Base-by-base conservation (phyloP, 2,888 invertebrate species). In the Lydus trimaculatus region DNA sequence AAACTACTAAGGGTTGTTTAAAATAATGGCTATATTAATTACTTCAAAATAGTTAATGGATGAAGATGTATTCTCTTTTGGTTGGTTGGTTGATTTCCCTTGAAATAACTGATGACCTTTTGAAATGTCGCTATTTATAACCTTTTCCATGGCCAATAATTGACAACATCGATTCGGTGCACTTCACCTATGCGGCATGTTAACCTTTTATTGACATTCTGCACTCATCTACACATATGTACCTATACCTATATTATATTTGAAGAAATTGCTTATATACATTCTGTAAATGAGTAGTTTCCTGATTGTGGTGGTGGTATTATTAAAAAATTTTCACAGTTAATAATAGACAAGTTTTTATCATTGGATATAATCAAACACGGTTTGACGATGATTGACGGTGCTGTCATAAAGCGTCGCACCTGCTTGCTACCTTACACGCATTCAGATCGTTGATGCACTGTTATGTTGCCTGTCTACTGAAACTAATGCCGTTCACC, bases 191-290 rank as follows among this genome's bases (percentile, higher is more conserved):
- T 78, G 78, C 71, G 72, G 69, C 66, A 72, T 71, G 72, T 75
- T 79, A 79, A 80, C 80, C 80, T 80, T 79, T 76, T 70, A 73
- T 76, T 73, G 79, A 78, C 79, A 79, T 79, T 79, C 75, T 76
- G 65, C 70, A 70, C 69, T 70, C 67, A 65, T 66, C 60, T 60
- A 61, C 52, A 63, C 60, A 68, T 62, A 64, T 63, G 64, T 68
- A 58, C 23, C 61, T 64, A 61, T 60, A 67, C 20, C 56, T 31
- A 60, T 60, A 60, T 60, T 20, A 20, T 48, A 48, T 2, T 2
- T 48, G 8, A 20, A 48, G 20, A 48, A 48, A 36, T 3, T n/a
- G n/a, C 33, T 33, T 33, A 5, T 33, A 8, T 33, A 33, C 11
- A 5, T 33, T 33, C 33, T 3, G 11, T 33, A 33, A 4, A 28